These are phyloP conservation scores for Erpornis zantholeuca DNA, from an alignment of 2,113 vertebrate genomes.

Conservation along the genomic window DNA sequence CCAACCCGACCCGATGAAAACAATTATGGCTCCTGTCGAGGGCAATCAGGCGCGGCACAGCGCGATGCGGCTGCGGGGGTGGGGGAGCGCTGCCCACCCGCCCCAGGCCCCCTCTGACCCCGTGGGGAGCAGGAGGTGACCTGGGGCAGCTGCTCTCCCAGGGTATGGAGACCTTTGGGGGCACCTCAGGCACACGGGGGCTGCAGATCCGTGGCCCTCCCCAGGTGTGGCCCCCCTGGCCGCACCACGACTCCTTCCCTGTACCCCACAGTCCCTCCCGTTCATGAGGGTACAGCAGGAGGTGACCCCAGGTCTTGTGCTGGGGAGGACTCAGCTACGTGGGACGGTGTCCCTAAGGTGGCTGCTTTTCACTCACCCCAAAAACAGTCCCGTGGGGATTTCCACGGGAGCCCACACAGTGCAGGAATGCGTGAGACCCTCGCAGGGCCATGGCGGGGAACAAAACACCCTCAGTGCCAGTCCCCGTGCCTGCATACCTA, in stretches of 20 bases:
- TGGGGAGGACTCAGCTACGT: fast-evolving
- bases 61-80: fast-evolving
- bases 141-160: not conserved
- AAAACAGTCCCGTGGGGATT: fast-evolving
- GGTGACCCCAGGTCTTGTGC: not conserved
- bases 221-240: fast-evolving
- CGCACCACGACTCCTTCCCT: not conserved
- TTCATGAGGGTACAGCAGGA: not conserved
- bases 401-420: not conserved
- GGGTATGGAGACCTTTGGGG: not conserved
- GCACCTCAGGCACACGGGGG: not conserved
- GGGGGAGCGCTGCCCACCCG: not conserved
- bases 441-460: not conserved
- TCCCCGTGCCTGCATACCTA: slow-evolving; percentile 39
- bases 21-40: not conserved
- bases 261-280: not conserved
- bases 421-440: slow-evolving; percentile 8
- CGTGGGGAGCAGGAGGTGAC: not conserved
- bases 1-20: not conserved
- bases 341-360: not conserved
- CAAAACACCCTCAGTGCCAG: slow-evolving; percentile 45
- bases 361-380: fast-evolving
- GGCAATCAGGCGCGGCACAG: not conserved
- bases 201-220: not conserved
- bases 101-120: not conserved